These are phyloP conservation scores for Crocallis elinguaria DNA, from an alignment of 2,888 invertebrate genomes.

Conservation along the genomic window DNA sequence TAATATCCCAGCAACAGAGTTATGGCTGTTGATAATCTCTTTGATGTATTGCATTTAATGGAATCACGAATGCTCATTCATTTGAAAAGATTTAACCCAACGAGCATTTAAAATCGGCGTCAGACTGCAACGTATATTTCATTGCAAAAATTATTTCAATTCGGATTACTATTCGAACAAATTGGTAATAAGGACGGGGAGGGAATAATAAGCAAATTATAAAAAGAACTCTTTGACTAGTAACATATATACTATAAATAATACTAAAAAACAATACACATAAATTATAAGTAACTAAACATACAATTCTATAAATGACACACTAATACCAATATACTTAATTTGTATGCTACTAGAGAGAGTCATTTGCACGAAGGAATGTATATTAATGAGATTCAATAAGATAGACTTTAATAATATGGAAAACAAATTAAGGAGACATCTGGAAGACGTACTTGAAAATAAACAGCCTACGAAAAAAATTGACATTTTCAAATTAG, in stretches of 20 bases:
- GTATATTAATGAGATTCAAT: not conserved
- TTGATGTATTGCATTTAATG: constrained; percentile 14
- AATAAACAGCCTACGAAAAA: not conserved
- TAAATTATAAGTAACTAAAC: no score
- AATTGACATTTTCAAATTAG: no score
- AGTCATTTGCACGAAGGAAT: not conserved
- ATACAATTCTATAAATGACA: no score
- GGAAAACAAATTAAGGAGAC: no score
- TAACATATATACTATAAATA: not conserved
- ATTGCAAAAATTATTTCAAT: constrained; percentile 1
- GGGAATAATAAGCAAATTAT: constrained; percentile 4
- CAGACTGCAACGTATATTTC: constrained; percentile 2
- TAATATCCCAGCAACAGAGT: not conserved
- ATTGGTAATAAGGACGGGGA: not conserved
- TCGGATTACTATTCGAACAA: not conserved
- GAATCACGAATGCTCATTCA: constrained; percentile 27
- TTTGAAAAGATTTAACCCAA: constrained; percentile 24
- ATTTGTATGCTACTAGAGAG: no score
- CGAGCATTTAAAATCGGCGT: constrained; percentile 24
- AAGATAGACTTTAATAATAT: not conserved
- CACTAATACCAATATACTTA: no score
- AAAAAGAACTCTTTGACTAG: not conserved
- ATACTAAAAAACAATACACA: not conserved
- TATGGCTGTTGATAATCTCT: constrained; percentile 9
- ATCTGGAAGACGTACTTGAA: not conserved